A percentile compares a stretch with the other conserved stretches of the same genome.
phyloP scores from a whole-genome alignment of 2,113 vertebrate genomes.

The Piliocolobus tephrosceles region DNA sequence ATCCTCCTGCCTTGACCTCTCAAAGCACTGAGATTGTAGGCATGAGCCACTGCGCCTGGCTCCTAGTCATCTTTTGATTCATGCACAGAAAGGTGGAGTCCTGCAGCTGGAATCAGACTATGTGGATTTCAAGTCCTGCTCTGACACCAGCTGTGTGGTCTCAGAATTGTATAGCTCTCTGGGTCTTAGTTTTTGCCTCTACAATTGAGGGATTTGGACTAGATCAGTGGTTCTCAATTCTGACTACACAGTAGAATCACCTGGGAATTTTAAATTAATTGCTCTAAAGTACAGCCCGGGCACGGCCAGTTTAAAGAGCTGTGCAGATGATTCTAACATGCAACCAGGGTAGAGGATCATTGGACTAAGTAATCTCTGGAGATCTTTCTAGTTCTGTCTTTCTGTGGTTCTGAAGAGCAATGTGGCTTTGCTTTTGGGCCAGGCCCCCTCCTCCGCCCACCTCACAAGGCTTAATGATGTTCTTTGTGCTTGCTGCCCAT shows the following conservation, averaged over 20 bases:
- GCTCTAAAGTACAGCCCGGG: neutral
- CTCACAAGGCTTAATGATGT: neutral
- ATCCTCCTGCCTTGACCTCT: no score
- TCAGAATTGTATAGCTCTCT: neutral
- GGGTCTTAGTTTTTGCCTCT: neutral
- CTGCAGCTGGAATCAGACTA: neutral
- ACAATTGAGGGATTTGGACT: neutral
- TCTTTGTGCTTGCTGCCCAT: constrained; percentile 62
- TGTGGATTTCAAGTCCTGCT: neutral
- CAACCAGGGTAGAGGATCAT: neutral
- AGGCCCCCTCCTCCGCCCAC: neutral
- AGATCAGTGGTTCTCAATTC: neutral
- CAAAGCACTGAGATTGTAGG: no score
- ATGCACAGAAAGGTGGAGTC: neutral
- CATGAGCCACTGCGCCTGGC: no score
- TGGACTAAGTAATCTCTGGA: neutral
- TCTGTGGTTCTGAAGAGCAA: neutral
- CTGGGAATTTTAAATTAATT: neutral
- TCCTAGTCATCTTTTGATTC: neutral
- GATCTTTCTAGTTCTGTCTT: neutral
- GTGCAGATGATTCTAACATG: neutral
- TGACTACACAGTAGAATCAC: neutral
- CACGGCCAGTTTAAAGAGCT: neutral
- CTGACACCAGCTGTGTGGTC: neutral
- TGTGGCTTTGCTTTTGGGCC: neutral